These are phyloP conservation scores for Bicyclus anynana DNA, from an alignment of 1,140 invertebrate genomes.

Conservation along the genomic window DNA sequence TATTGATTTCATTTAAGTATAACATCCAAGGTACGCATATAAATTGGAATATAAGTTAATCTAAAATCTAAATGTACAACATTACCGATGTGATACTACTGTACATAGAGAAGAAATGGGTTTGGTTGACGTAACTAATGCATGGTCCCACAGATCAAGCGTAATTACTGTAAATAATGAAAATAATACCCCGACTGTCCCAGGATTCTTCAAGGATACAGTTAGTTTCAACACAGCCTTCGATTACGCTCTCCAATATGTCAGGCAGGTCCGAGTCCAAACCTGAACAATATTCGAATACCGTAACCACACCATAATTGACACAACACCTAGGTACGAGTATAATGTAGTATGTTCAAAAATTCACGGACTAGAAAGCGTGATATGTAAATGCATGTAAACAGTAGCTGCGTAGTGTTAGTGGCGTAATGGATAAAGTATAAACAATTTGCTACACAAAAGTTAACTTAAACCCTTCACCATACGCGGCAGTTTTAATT, in stretches of 20 bases:
- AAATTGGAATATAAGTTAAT: too few relatives aligned
- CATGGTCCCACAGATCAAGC: conserved; percentile 10
- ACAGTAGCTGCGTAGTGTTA: background rate
- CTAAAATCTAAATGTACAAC: background rate
- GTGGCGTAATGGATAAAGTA: background rate
- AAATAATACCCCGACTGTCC: conserved; percentile 60
- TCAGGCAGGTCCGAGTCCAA: conserved; percentile 65
- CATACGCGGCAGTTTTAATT: background rate
- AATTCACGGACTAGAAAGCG: conserved; percentile 42
- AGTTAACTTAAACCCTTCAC: background rate
- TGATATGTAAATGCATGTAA: conserved; percentile 14
- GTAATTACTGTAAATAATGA: conserved; percentile 14
- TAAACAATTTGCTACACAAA: background rate
- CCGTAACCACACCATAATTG: conserved; percentile 29
- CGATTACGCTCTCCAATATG: conserved; percentile 62
- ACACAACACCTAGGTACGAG: conserved; percentile 1
- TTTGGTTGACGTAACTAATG: background rate
- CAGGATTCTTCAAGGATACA: conserved; percentile 61
- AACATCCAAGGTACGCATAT: too few relatives aligned
- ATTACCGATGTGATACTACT: background rate
- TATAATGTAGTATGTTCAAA: conserved; percentile 35
- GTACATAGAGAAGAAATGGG: background rate
- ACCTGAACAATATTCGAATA: conserved; percentile 62
- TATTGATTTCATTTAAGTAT: too few relatives aligned
- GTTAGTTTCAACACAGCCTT: conserved; percentile 52